Evolutionary conservation across 2,113 vertebrate genomes (phyloP), one percentile per base, ranked within the genome.

Genomic region (Psammodynastes pulverulentus): DNA sequence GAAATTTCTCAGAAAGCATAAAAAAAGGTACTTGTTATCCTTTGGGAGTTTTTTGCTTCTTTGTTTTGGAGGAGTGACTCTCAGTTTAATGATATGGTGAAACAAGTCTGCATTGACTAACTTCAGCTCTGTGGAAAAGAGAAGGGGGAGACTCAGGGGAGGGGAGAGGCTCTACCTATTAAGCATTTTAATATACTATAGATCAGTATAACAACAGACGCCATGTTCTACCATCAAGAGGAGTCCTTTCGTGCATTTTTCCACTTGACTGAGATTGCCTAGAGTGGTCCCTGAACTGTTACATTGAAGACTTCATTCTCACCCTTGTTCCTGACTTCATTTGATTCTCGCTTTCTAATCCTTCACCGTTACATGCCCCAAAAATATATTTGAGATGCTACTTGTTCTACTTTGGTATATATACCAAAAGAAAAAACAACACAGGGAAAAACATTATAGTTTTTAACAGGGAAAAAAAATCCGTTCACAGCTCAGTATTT

Each of bases 351-450:
- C 29, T 23, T 45, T 52, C 9, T 45, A n/a, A 49, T 46, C 29
- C 84, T 79, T 13, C 7, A 88, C 24, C 46, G n/a, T 43, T 54
- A 48, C 62, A 79, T 72, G 17, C 12, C 49, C 49, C 29, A 10
- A 88, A 88, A 87, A 84, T 87, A 87, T 23, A 39, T 53, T 54
- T 87, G 85, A 84, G 43, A 58, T 93, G 43, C 15, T 87, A 87
- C 39, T 84, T 87, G 84, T 87, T 89, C 29, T 84, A 79, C 46
- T 79, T 54, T 90, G 54, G 49, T 29, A 21, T 19, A 21, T 19
- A 54, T 23, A 2, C 13, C 13, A 56, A 51, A 93, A 34, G 12
- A 87, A 86, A 89, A 79, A 72, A n/a, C 13, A 52, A 17, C 21
- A 86, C 19, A 9, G 9, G 34, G 45, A 84, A 84, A 1, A 26